These are phyloP conservation scores for Uloborus diversus DNA, from an alignment of 1,140 invertebrate genomes.

Conservation along the genomic window DNA sequence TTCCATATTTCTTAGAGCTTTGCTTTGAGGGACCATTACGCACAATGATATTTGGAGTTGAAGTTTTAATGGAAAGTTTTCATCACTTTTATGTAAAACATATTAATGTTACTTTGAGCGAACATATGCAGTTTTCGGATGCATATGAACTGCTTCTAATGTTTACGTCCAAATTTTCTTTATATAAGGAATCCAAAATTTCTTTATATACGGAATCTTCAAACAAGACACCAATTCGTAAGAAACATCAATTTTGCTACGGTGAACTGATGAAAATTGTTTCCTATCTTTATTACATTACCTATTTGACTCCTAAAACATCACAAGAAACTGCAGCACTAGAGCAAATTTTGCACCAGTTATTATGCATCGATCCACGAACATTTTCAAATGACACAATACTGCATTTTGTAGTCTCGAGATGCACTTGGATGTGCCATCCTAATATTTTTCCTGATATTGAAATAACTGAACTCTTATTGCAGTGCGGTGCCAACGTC, in stretches of 20 bases:
- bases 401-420: slow-evolving; percentile 82
- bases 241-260: slow-evolving; percentile 82
- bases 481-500: slow-evolving; percentile 79
- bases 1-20: slow-evolving; percentile 82
- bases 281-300: slow-evolving; percentile 81
- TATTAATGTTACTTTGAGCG: slow-evolving; percentile 67
- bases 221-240: slow-evolving; percentile 74
- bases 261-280: slow-evolving; percentile 74
- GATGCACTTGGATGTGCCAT: slow-evolving; percentile 70
- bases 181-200: slow-evolving; percentile 61
- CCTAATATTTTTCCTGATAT: slow-evolving; percentile 78
- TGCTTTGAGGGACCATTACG: slow-evolving; percentile 77
- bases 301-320: slow-evolving; percentile 72
- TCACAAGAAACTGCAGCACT: slow-evolving; percentile 66
- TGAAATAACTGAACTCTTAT: slow-evolving; percentile 74
- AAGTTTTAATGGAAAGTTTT: slow-evolving; percentile 76
- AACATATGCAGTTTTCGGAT: slow-evolving; percentile 75
- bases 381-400: slow-evolving; percentile 79
- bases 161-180: too few relatives aligned
- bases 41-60: slow-evolving; percentile 82
- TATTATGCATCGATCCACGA: slow-evolving; percentile 74
- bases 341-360: slow-evolving; percentile 55
- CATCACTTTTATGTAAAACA: slow-evolving; percentile 77
- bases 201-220: slow-evolving; percentile 68
- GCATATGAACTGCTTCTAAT: slow-evolving; percentile 67